phyloP scores from a whole-genome alignment of 2,888 invertebrate genomes.

The Synergus laeviventris region DNA sequence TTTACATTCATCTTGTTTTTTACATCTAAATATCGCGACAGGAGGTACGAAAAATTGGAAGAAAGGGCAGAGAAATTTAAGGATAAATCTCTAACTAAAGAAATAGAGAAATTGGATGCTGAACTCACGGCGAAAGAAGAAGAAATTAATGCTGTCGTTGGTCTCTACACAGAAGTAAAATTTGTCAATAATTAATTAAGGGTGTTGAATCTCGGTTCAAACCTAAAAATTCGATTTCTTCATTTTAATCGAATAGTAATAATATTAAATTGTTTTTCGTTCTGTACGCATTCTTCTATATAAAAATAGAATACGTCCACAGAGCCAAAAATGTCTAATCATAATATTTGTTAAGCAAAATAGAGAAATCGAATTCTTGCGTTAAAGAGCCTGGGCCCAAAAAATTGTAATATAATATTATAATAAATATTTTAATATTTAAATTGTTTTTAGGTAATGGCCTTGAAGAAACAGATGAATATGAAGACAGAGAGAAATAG shows the following conservation, averaged over 20 bases:
- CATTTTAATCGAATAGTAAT: too few species aligned
- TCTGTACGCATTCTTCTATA: too few species aligned
- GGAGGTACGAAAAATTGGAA: conserved; percentile 67
- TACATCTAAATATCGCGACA: conserved; percentile 44
- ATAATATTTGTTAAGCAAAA: too few species aligned
- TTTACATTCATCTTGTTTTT: background rate
- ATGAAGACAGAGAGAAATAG: conserved; percentile 65
- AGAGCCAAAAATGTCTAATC: too few species aligned
- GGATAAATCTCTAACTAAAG: conserved; percentile 59
- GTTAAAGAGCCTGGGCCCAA: background rate
- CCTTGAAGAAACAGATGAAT: conserved; percentile 68
- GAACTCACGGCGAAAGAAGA: conserved; percentile 67
- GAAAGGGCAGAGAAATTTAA: conserved; percentile 59
- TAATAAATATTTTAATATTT: background rate
- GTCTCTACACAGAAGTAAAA: conserved; percentile 69
- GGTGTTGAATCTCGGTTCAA: too few species aligned
- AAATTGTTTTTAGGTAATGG: conserved; percentile 61
- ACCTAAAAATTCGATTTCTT: too few species aligned
- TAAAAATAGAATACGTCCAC: too few species aligned
- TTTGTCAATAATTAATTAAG: conserved; percentile 1
- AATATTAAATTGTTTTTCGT: too few species aligned
- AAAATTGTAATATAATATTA: too few species aligned
- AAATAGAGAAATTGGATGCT: conserved; percentile 64
- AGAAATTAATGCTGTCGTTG: conserved; percentile 69
- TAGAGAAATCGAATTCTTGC: background rate